Base-by-base conservation (phyloP, 2,888 invertebrate species). In the Cylloceria caligata region DNA sequence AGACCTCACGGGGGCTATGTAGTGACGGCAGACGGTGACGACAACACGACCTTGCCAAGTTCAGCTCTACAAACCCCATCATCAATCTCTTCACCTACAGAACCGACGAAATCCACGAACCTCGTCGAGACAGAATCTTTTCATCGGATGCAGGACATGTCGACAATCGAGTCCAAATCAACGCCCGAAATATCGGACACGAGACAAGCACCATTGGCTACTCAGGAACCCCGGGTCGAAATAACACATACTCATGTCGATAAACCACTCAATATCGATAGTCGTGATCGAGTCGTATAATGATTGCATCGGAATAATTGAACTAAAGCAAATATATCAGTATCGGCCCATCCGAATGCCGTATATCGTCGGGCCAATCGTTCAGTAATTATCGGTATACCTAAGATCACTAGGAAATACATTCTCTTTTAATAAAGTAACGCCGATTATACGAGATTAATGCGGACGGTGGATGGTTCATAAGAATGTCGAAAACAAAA, bases 1-100 rank as follows among this genome's bases (percentile, higher is more conserved):
- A 95, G 96, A 80, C 94, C 95, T 73, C 92, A 93, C 82, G 91
- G 90, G 86, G 84, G 90, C 87, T 69, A 65, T 5, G 65, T 45
- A 2, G 34, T 34, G 13, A 42, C 27, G 0, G 13, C 84, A 72
- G 82, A 82, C 67, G 88, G 91, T 62, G 89, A 88, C 2, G 91
- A 92, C 13, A 76, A 79, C 72, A 87, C 84, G n/a, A 89, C 88
- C 16, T 85, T 87, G 5, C 90, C 90, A 27, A 90, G 88, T 80
- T 91, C 92, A 2, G 90, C 91, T 24, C 84, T 88, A 64, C 87
- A 89, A 69, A 90, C 91, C 4, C 90, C 90, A n/a, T 91, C 92
- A 3, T 91, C 91, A 21, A 84, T 92, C 19, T 90, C 91, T 9
- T 91, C 91, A 55, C 91, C 92, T 0, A 91, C 91, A 2, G 92